Base-by-base conservation (phyloP, 2,113 vertebrate species). In the Typhlomys cinereus region DNA sequence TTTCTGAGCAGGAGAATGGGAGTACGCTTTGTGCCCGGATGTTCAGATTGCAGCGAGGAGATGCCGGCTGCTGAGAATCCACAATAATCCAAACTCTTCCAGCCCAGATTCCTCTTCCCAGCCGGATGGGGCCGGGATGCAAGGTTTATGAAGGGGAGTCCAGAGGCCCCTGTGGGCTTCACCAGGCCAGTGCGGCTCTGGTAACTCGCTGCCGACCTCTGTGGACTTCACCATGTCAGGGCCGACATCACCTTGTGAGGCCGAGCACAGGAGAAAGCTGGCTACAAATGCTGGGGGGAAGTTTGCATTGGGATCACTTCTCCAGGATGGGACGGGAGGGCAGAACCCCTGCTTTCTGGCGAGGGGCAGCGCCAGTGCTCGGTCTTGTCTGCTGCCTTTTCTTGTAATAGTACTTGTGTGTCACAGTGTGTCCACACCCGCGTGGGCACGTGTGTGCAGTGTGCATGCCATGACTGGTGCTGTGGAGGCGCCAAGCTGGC, bases 331-430 rank as follows among this genome's bases (percentile, higher is more conserved):
- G 48, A 93, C 82, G 62, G 64, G 61, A 73, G 80, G 27, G 31
- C 36, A 29, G n/a, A n/a, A 67, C 34, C 67, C 20, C 39, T 86
- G 8, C 94, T 95, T 95, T 94, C 93, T 91, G 86, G 48, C 29
- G 64, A 64, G 4, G 0, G 93, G n/a, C n/a, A n/a, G n/a, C n/a
- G n/a, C n/a, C n/a, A n/a, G n/a, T n/a, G n/a, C n/a, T n/a, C n/a
- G n/a, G n/a, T n/a, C n/a, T n/a, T n/a, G n/a, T n/a, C n/a, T n/a
- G n/a, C n/a, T n/a, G n/a, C n/a, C n/a, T n/a, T n/a, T n/a, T n/a
- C n/a, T n/a, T n/a, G n/a, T n/a, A n/a, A n/a, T n/a, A n/a, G n/a
- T n/a, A n/a, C n/a, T n/a, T n/a, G n/a, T n/a, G n/a, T n/a, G n/a
- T n/a, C n/a, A n/a, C n/a, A n/a, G n/a, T n/a, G n/a, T n/a, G n/a